Base-by-base conservation (phyloP, 2,797 vertebrate species). In the Nannoperca australis region DNA sequence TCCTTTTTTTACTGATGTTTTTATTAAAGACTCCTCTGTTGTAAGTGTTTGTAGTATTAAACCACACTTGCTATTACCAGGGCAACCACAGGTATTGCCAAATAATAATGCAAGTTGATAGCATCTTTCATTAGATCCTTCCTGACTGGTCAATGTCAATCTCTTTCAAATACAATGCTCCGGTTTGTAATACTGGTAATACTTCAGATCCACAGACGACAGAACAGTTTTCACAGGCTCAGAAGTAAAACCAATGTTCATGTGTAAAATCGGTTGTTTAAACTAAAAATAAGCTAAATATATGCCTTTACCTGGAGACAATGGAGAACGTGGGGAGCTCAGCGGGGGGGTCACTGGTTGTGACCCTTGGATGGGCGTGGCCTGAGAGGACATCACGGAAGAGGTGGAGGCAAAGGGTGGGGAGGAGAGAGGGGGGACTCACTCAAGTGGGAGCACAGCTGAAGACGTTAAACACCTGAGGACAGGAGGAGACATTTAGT, bases 361-460 rank as follows among this genome's bases (percentile, higher is more conserved):
- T 9, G 85, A 61, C 24, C 49, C 89, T 45, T 79, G 81, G 44
- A 82, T 78, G 36, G 88, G 80, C 0, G 85, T 74, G 38, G 90
- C 71, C 68, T 93, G 82, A 63, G 94, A 94, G 17, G 95, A 95
- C 95, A 96, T 96, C 61, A 2, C 54, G 24, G 34, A 60, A 10
- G 18, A 69, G 59, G 44, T 5, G 38, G 59, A 51, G 59, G 49
- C 65, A 38, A 44, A 44, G 34, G 42, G 30, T 6, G 3, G 11
- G 40, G 18, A 70, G 22, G 62, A 51, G 38, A 38, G 67, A 42
- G 7, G 38, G 20, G 17, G 40, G n/a, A 24, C 2, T 61, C 63
- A 59, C 70, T 66, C 54, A 56, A 5, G 30, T 22, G 42, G 49
- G 22, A 49, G 53, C 22, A 22, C n/a, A 27, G 56, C 14, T n/a